Conservation (phyloP, 2,888 invertebrate species). For the Linhomoeus sp. region DNA sequence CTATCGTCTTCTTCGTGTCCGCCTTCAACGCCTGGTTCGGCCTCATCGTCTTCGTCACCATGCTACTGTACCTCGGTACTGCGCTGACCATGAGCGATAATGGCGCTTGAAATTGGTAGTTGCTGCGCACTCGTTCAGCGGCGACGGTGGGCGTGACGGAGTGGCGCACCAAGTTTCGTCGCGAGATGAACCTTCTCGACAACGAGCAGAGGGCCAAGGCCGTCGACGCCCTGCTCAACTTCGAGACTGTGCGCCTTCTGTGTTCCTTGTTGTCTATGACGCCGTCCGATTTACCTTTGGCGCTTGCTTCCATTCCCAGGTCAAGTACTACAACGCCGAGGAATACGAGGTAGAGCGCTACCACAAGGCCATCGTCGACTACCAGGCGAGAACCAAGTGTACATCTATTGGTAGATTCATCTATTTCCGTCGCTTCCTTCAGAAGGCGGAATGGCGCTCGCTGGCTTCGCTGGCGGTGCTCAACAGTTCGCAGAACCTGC, state of each 20-base stretch:
- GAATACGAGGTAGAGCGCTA: slow-evolving; percentile 69
- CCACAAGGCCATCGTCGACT: slow-evolving; percentile 58
- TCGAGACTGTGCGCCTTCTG: slow-evolving; percentile 60
- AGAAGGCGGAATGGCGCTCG: slow-evolving; percentile 74
- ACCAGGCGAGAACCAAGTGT: slow-evolving; percentile 43
- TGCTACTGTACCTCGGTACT: slow-evolving; percentile 68
- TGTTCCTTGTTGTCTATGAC: not conserved
- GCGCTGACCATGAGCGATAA: too few species aligned
- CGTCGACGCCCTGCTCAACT: slow-evolving; percentile 86
- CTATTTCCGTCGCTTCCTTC: slow-evolving; percentile 9
- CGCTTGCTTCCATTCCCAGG: slow-evolving; percentile 22
- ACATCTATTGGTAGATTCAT: too few species aligned
- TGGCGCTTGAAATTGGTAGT: not conserved
- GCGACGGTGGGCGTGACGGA: slow-evolving; percentile 76
- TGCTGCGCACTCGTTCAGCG: slow-evolving; percentile 36
- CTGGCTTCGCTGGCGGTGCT: slow-evolving; percentile 64
- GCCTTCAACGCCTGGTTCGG: slow-evolving; percentile 86
- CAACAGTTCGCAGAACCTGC: slow-evolving; percentile 71
- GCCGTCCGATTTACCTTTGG: not conserved
- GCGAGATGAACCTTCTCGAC: slow-evolving; percentile 79
- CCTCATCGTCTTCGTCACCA: slow-evolving; percentile 74
- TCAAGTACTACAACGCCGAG: slow-evolving; percentile 87
- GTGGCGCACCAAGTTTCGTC: slow-evolving; percentile 85
- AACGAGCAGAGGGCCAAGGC: slow-evolving; percentile 64
- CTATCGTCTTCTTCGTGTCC: slow-evolving; percentile 64